A percentile compares a stretch with the other conserved stretches of the same genome.
Conservation (phyloP, 2,113 vertebrate species). For the Petrocephalus microphthalmus region DNA sequence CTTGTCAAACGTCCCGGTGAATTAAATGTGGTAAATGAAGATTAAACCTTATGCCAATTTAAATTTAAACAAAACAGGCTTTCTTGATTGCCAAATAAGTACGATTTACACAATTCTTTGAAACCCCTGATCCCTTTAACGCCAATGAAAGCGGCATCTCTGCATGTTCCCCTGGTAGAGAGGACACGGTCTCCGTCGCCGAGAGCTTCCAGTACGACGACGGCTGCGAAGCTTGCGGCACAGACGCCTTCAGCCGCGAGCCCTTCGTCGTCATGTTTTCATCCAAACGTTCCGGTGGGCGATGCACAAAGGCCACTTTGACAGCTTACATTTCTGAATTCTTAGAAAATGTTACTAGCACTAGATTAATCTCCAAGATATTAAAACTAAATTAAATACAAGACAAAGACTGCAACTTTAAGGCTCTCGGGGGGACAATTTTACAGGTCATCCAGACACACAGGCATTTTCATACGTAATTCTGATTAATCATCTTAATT, state of each 20-base stretch:
- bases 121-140: not conserved
- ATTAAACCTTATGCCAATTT: not conserved
- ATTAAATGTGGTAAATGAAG: constrained; percentile 13
- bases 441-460: not conserved
- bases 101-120: not conserved
- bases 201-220: constrained; percentile 74
- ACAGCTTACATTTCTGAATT: not conserved
- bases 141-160: not conserved
- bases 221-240: constrained; percentile 62
- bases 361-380: not conserved
- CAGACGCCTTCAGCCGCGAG: constrained; percentile 72
- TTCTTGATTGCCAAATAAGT: not conserved
- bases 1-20: not conserved
- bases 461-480: not conserved
- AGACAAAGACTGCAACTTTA: not conserved
- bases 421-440: not conserved
- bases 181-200: constrained; percentile 58
- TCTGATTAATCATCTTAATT: not conserved
- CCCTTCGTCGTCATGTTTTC: constrained; percentile 83
- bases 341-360: not conserved
- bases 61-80: not conserved
- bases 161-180: constrained; percentile 46
- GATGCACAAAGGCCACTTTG: not conserved
- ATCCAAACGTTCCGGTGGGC: constrained; percentile 48
- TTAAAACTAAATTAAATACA: not conserved